Conservation (phyloP, 2,888 invertebrate species). For the Palloptera scutellata region DNA sequence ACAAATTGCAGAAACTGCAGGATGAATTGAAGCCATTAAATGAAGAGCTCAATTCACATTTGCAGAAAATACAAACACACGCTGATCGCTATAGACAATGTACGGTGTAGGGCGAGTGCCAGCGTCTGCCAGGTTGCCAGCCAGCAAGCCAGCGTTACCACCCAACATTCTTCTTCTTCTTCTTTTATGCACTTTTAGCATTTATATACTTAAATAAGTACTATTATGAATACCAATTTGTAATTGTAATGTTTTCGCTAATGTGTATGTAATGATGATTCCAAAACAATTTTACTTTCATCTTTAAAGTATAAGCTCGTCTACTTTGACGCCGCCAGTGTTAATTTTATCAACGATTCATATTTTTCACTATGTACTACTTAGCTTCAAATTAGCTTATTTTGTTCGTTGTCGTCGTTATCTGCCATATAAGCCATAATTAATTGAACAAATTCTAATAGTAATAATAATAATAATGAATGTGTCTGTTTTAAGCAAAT, state of each 20-base stretch:
- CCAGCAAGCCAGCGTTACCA: neutral
- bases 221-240: slow-evolving; percentile 11
- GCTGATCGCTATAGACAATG: slow-evolving; percentile 73
- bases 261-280: neutral
- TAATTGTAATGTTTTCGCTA: slow-evolving; percentile 18
- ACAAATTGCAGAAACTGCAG: slow-evolving; percentile 68
- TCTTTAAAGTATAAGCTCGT: no score
- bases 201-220: slow-evolving; percentile 31
- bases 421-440: slow-evolving; percentile 27
- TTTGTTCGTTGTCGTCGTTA: neutral
- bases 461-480: slow-evolving; percentile 21
- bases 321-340: slow-evolving; percentile 5
- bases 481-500: slow-evolving; percentile 28
- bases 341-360: neutral
- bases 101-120: slow-evolving; percentile 23
- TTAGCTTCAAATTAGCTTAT: neutral
- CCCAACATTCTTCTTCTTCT: neutral
- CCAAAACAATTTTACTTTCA: neutral
- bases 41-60: slow-evolving; percentile 70
- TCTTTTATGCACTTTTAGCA: slow-evolving; percentile 21
- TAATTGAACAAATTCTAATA: slow-evolving; percentile 32
- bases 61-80: slow-evolving; percentile 69
- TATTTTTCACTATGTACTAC: slow-evolving; percentile 1
- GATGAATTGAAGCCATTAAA: slow-evolving; percentile 71
- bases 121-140: neutral